A percentile compares a stretch with the other conserved stretches of the same genome.
phyloP scores from a whole-genome alignment of 2,888 invertebrate genomes.

The Synergus gifuensis region DNA sequence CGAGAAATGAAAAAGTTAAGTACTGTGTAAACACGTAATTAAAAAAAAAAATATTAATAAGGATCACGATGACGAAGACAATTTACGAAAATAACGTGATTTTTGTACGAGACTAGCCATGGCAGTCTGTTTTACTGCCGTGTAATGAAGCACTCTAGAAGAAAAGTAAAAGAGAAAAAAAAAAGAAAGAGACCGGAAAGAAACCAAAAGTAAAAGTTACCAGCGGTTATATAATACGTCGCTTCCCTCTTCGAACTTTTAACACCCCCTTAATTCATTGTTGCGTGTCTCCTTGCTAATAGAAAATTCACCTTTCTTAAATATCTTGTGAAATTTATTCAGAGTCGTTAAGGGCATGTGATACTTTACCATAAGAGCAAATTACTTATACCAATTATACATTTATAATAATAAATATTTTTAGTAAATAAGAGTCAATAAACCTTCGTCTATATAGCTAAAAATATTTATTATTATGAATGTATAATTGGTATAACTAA shows the following conservation, averaged over 20 bases:
- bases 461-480: no score
- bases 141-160: slow-evolving; percentile 43
- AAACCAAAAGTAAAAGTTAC: slow-evolving; percentile 45
- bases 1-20: slow-evolving; percentile 28
- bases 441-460: no score
- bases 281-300: slow-evolving; percentile 66
- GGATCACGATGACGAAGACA: slow-evolving; percentile 41
- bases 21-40: slow-evolving; percentile 33
- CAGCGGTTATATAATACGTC: slow-evolving; percentile 52
- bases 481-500: no score
- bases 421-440: no score
- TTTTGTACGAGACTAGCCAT: slow-evolving; percentile 41
- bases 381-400: no score
- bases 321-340: slow-evolving; percentile 14
- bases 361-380: no score
- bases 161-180: slow-evolving; percentile 48
- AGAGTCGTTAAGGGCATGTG: no score
- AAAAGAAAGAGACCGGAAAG: slow-evolving; percentile 41
- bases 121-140: slow-evolving; percentile 40
- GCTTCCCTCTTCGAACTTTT: slow-evolving; percentile 56
- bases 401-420: no score
- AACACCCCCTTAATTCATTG: slow-evolving; percentile 61
- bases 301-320: slow-evolving; percentile 50
- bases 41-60: slow-evolving; percentile 12
- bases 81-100: slow-evolving; percentile 40